Evolutionary conservation across 2,888 invertebrate species (phyloP), one percentile per base, ranked within the genome.

Genomic region (Eristalis tenax): DNA sequence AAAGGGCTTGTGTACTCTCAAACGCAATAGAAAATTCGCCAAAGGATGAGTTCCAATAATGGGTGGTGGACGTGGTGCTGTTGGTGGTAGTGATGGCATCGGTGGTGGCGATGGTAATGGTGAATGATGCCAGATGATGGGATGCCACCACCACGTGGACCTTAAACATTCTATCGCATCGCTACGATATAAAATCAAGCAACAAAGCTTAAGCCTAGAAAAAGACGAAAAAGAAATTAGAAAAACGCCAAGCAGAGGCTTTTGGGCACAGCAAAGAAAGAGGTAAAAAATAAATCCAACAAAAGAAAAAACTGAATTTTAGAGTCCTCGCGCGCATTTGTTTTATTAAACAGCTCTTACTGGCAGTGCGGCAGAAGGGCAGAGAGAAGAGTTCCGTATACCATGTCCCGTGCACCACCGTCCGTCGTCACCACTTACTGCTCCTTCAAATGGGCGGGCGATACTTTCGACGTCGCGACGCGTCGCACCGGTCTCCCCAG

Each of bases 1-100:
- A n/a, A 71, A 83, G 83, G 78, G 78, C 77, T 56, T 83, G 83
- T 83, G 78, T 83, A 79, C 78, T 74, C 63, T 75, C 79, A 75
- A 84, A 84, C 84, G 84, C 84, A 84, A 79, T 84, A 79, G 84
- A 69, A 83, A 83, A 83, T 83, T 75, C 65, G 57, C 69, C 64
- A 83, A 86, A 76, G 83, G 87, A 83, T 83, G 87, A 57, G 87
- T 87, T 76, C 87, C 87, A 87, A 87, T 87, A 83, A 76, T 87
- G 80, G 87, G 83, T 86, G 82, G 82, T 61, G 50, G 18, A 50
- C 50, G 50, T 50, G 73, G 43, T 59, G 13, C 43, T 63, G 64
- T 35, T 26, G 43, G 64, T 66, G n/a, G 65, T 56, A 63, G 35
- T 64, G 74, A 59, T 57, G 43, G 59, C 5, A 26, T 4, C 15